A percentile compares a stretch with the other conserved stretches of the same genome.
These are phyloP conservation scores for Nesogale talazaci DNA, from an alignment of 2,113 vertebrate genomes.

Conservation along the genomic window DNA sequence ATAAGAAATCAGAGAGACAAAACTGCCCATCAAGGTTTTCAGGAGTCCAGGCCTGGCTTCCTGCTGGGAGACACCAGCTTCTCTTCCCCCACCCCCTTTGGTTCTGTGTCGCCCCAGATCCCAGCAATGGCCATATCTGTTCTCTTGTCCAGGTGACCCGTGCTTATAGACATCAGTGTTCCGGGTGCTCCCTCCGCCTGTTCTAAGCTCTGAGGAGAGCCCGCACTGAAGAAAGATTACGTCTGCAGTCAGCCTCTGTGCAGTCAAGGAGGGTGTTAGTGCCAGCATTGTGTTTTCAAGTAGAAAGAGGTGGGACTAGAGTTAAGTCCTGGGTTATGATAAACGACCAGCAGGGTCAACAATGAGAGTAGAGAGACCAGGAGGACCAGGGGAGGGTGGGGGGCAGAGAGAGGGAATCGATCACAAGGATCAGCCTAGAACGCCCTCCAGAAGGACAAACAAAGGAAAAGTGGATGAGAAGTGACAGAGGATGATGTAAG, in stretches of 20 bases:
- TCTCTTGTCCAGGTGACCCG: background rate
- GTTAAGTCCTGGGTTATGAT: no score
- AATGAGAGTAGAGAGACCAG: no score
- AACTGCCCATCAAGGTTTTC: background rate
- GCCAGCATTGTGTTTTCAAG: conserved; percentile 1
- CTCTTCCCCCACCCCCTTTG: background rate
- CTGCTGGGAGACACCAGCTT: background rate
- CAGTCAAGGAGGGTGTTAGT: background rate
- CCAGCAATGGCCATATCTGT: background rate
- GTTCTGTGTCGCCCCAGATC: background rate
- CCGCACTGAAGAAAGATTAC: conserved; percentile 10
- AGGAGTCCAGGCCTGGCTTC: background rate
- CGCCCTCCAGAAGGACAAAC: no score
- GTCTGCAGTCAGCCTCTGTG: background rate
- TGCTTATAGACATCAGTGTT: background rate
- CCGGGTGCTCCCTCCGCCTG: background rate
- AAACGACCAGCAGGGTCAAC: no score
- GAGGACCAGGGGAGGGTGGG: no score
- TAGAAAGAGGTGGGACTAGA: fast-evolving
- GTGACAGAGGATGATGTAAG: no score
- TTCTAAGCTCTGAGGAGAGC: background rate
- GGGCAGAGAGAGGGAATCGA: no score
- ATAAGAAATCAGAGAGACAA: background rate
- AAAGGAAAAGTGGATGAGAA: no score
- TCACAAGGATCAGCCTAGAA: no score